phyloP scores from a whole-genome alignment of 2,113 vertebrate genomes.

The Boleophthalmus pectinirostris region DNA sequence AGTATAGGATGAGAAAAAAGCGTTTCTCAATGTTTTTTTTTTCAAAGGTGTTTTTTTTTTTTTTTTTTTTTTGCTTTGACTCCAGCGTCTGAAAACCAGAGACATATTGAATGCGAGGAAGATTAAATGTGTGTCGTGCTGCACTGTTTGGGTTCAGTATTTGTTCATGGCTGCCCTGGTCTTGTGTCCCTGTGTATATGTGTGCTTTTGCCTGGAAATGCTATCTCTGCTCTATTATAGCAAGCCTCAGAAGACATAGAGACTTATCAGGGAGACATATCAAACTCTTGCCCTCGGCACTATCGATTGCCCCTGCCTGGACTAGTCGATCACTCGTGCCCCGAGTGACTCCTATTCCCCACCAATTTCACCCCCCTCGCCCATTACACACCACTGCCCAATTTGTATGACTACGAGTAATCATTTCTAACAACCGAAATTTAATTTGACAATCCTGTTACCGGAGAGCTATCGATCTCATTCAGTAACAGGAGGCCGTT shows the following conservation, averaged over 20 bases:
- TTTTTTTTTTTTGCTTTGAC: conserved; percentile 31
- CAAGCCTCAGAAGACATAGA: conserved; percentile 55
- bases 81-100: conserved; percentile 53
- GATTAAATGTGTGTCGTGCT: conserved; percentile 67
- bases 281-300: conserved; percentile 66
- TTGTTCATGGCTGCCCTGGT: conserved; percentile 46
- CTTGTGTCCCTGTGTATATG: conserved; percentile 32
- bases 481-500: conserved; percentile 36
- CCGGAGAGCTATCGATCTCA: conserved; percentile 73
- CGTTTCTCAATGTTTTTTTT: conserved; percentile 58
- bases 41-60: conserved; percentile 36
- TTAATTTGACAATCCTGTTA: conserved; percentile 74
- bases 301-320: conserved; percentile 66
- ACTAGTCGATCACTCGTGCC: conserved; percentile 69
- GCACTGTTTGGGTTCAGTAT: conserved; percentile 52
- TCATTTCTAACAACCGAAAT: conserved; percentile 78
- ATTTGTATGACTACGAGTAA: conserved; percentile 70
- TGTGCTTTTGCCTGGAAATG: conserved; percentile 42
- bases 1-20: conserved; percentile 34
- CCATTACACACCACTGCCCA: conserved; percentile 60
- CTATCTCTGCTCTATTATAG: conserved; percentile 55
- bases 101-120: conserved; percentile 67
- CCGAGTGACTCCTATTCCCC: conserved; percentile 54
- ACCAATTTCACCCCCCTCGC: conserved; percentile 54
- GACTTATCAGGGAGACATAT: conserved; percentile 69